Evolutionary conservation across 2,888 invertebrate species (phyloP).

Genomic region (Eubasilissa splendida): DNA sequence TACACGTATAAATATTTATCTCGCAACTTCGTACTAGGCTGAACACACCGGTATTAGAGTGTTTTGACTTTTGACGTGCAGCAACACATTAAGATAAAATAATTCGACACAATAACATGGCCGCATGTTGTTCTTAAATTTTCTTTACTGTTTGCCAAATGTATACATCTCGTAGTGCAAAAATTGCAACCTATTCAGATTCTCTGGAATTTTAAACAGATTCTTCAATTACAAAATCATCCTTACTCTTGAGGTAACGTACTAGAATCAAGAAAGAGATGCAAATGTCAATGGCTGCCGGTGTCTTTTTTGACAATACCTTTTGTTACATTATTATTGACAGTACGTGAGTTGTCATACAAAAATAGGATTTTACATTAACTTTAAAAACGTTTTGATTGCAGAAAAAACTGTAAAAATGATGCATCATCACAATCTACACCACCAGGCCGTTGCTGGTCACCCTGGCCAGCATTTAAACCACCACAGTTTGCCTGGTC

Average conservation of each 20-base stretch:
- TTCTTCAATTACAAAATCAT: neutral
- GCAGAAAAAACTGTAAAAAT: slow-evolving; percentile 60
- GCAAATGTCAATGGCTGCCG: slow-evolving; percentile 69
- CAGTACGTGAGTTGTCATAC: slow-evolving; percentile 9
- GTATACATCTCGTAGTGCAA: slow-evolving; percentile 7
- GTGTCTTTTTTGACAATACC: slow-evolving; percentile 52
- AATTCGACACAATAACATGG: slow-evolving; percentile 76
- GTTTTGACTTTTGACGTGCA: neutral
- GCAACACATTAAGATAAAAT: slow-evolving; percentile 35
- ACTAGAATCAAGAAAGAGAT: neutral
- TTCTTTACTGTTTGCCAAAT: slow-evolving; percentile 88
- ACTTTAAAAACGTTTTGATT: slow-evolving; percentile 4
- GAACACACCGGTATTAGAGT: no score
- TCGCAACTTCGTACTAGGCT: no score
- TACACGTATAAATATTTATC: no score
- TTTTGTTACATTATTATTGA: slow-evolving; percentile 17
- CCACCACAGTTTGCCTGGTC: slow-evolving; percentile 69
- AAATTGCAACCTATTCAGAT: slow-evolving; percentile 27
- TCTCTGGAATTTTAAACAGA: slow-evolving; percentile 5
- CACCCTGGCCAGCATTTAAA: slow-evolving; percentile 71
- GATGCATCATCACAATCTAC: slow-evolving; percentile 75
- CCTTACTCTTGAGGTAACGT: slow-evolving; percentile 28
- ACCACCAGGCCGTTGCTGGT: slow-evolving; percentile 71
- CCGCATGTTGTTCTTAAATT: slow-evolving; percentile 87
- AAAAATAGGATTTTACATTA: neutral